A percentile compares a stretch with the other conserved stretches of the same genome.
phyloP scores from a whole-genome alignment of 1,140 invertebrate genomes.

The Cyphomyrmex costatus region DNA sequence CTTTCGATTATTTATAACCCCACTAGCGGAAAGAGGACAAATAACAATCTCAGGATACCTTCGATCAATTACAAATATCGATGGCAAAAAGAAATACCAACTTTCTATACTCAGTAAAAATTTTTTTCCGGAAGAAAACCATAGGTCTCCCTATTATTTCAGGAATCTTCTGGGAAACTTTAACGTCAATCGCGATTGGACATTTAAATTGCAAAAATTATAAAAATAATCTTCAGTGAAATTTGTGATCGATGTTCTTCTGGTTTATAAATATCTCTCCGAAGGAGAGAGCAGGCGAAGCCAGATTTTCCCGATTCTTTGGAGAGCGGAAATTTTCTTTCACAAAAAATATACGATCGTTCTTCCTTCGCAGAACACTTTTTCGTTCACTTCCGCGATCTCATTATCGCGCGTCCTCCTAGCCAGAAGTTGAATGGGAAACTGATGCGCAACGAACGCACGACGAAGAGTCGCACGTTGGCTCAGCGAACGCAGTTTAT shows the following conservation, averaged over 20 bases:
- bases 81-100: not conserved
- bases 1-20: constrained; percentile 24
- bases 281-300: not conserved
- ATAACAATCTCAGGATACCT: not conserved
- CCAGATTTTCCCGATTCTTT: not conserved
- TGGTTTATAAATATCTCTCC: not conserved
- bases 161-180: not conserved
- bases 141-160: not conserved
- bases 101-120: not conserved
- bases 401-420: constrained; percentile 21
- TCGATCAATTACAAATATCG: constrained; percentile 43
- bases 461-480: constrained; percentile 33
- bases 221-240: not conserved
- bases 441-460: constrained; percentile 46
- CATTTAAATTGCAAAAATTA: not conserved
- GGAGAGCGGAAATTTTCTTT: not conserved
- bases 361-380: constrained; percentile 8
- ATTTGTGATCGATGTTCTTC: not conserved
- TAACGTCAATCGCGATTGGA: not conserved
- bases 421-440: constrained; percentile 21
- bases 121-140: not conserved
- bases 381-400: not conserved
- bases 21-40: constrained; percentile 1
- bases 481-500: constrained; percentile 25
- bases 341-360: not conserved